Percentiles rank a stretch among this genome's conserved stretches.
phyloP scores from a whole-genome alignment of 1,140 invertebrate species.

The Leptinotarsa texana region DNA sequence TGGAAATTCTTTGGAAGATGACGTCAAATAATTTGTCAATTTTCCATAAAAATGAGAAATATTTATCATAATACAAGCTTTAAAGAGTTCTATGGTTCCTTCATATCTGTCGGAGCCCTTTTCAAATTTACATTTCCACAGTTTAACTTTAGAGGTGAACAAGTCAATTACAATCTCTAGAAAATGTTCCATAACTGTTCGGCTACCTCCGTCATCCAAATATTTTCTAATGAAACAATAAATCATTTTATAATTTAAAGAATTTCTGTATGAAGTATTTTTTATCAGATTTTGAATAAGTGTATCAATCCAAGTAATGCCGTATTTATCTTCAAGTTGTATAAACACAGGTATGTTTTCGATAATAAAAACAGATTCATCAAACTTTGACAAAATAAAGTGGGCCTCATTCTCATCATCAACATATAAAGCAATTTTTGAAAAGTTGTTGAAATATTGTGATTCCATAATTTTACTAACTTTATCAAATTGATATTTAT shows the following conservation, averaged over 20 bases:
- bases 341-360: not conserved
- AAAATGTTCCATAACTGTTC: not conserved
- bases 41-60: not conserved
- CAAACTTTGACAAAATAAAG: not conserved
- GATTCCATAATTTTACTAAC: not conserved
- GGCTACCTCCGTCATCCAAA: not conserved
- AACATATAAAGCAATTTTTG: constrained; percentile 1
- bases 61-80: not conserved
- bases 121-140: not conserved
- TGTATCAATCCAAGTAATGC: not conserved
- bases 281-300: not conserved
- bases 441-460: not conserved
- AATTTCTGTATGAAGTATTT: not conserved
- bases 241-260: not conserved
- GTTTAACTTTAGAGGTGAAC: not conserved
- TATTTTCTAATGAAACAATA: not conserved
- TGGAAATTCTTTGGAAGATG: not conserved
- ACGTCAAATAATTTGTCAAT: not conserved
- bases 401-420: not conserved
- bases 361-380: not conserved
- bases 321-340: not conserved
- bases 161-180: not conserved
- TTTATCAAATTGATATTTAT: not conserved
- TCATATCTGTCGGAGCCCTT: not conserved
- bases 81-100: not conserved